Evolutionary conservation across 2,113 vertebrate genomes (phyloP), one percentile per base, ranked within the genome.

Genomic region (Hydrochoerus hydrochaeris): DNA sequence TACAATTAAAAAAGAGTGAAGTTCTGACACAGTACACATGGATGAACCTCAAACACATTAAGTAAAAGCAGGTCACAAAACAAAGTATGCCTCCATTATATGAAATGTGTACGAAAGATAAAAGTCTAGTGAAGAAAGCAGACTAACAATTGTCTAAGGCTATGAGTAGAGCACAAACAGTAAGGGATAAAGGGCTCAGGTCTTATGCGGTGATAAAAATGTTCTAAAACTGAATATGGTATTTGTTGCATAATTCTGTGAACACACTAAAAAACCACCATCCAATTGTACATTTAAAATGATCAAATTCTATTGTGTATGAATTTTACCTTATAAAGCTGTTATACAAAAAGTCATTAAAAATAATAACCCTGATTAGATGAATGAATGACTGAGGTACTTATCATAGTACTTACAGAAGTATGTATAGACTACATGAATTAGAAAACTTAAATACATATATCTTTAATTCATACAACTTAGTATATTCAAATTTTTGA

Each of bases 281-380:
- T 52, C 49, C 49, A 75, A 69, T 8, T 67, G 22, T 32, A 92
- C 7, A 41, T 54, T 94, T 87, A 82, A 83, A 94, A 88, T n/a
- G n/a, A 17, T 22, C 69, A 44, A 38, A 67, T 30, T 88, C 20
- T 63, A 71, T 54, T 32, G 5, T 75, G 78, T 60, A 14, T 44
- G 7, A 91, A 77, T 75, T 65, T 73, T 73, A 90, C 20, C 57
- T 86, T 90, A 93, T 81, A 82, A 85, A 86, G 44, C 13, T 73
- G 7, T 84, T 85, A 85, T 28, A 26, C 28, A 49, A 91, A 90
- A 38, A 52, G 65, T 69, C 65, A 69, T 11, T 41, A 84, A 85
- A 16, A 57, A 73, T 60, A 73, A 80, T 3, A 96, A 88, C 49
- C n/a, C 54, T 75, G 44, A 95, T 28, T 67, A 88, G 77, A 88